A percentile compares a stretch with the other conserved stretches of the same genome.
phyloP scores from a whole-genome alignment of 2,113 vertebrate species.

The Trichechus manatus region DNA sequence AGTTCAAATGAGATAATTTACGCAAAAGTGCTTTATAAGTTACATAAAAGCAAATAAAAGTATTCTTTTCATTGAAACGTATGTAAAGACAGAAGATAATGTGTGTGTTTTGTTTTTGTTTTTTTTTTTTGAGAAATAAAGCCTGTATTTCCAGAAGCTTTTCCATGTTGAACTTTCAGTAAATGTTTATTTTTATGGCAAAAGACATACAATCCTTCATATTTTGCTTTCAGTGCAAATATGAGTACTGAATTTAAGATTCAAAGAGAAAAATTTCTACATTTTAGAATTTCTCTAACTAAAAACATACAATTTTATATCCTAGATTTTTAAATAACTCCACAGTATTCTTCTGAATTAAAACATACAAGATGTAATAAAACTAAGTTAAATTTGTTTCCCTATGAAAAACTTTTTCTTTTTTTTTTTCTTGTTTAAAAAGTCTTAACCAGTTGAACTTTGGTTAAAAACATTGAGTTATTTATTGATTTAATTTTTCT shows the following conservation, averaged over 20 bases:
- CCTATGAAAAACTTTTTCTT: background rate
- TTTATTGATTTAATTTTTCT: slow-evolving; percentile 38
- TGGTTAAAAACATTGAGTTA: background rate
- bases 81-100: background rate
- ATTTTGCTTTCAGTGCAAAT: background rate
- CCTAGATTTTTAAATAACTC: background rate
- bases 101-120: background rate
- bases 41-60: slow-evolving; percentile 6
- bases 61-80: background rate
- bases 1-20: background rate
- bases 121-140: background rate
- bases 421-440: slow-evolving; percentile 18
- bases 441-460: background rate
- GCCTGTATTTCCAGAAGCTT: slow-evolving; percentile 4
- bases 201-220: background rate
- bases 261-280: background rate
- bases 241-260: background rate
- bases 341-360: background rate
- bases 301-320: background rate
- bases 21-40: background rate
- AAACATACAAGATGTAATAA: background rate
- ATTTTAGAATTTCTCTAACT: slow-evolving; percentile 47
- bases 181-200: background rate
- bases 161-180: background rate
- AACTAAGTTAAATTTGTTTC: background rate